These are phyloP conservation scores for Drosophila subquinaria DNA, from an alignment of 2,888 invertebrate genomes.

Conservation along the genomic window DNA sequence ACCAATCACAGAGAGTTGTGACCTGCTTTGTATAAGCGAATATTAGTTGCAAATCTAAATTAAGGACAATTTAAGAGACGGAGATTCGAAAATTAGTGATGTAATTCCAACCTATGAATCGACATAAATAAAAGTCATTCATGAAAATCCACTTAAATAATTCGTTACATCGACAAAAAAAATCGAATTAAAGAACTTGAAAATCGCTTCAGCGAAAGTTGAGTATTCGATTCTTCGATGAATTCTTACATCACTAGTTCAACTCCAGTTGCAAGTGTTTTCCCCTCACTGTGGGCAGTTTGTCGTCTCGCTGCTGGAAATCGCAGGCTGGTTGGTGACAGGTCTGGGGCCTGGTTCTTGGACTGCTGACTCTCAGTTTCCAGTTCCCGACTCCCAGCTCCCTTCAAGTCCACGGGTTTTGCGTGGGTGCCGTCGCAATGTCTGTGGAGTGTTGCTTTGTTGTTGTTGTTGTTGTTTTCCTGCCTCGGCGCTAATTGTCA, in stretches of 20 bases:
- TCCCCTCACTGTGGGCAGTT: neutral
- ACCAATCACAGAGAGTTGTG: too few species aligned
- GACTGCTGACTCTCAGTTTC: slow-evolving; percentile 3
- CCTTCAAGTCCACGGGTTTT: slow-evolving; percentile 7
- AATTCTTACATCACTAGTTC: neutral
- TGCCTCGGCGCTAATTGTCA: slow-evolving; percentile 65
- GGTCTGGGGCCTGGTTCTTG: slow-evolving; percentile 21
- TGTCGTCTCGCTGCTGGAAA: slow-evolving; percentile 1
- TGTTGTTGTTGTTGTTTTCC: slow-evolving; percentile 16
- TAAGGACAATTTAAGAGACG: too few species aligned
- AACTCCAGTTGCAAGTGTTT: slow-evolving; percentile 5
- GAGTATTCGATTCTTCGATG: too few species aligned
- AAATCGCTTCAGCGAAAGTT: too few species aligned
- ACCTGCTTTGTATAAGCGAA: too few species aligned
- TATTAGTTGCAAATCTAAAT: too few species aligned
- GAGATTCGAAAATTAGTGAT: too few species aligned
- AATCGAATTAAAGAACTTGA: too few species aligned
- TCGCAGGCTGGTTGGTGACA: slow-evolving; percentile 28
- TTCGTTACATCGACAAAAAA: too few species aligned
- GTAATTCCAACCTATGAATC: too few species aligned
- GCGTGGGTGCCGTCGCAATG: slow-evolving; percentile 57
- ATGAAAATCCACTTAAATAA: too few species aligned
- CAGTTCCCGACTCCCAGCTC: slow-evolving; percentile 5
- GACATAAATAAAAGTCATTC: too few species aligned
- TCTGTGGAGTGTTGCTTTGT: slow-evolving; percentile 32